Evolutionary conservation across 1,140 invertebrate species (phyloP), one percentile per base, ranked within the genome.

Genomic region (Drosophila tsacasi): DNA sequence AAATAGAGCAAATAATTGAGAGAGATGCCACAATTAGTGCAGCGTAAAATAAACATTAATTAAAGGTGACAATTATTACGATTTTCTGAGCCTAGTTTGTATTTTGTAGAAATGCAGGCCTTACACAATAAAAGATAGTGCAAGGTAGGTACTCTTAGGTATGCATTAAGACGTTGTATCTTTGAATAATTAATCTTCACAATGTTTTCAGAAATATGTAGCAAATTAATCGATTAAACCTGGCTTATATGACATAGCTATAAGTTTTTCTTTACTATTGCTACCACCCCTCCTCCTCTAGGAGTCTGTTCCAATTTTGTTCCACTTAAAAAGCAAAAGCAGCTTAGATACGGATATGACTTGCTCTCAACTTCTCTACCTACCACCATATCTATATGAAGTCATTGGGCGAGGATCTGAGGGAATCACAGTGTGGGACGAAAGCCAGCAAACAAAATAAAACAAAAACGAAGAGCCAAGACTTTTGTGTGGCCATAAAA

Each of bases 401-500:
- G 59, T 21, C 46, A 39, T 75, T 8, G 25, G 30, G 12, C 32
- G 77, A 81, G 83, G 83, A 87, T 80, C 77, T 87, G 54, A 72
- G 76, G 58, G 76, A 80, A 77, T 62, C 80, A 54, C 63, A 79
- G 74, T 76, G 84, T 73, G 81, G 74, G 67, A 83, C 87, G 83
- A 62, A 59, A 77, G 40, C 62, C 62, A 76, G 40, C 32, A 52
- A 76, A 65, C 69, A 55, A 78, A 59, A 62, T 68, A 35, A 35
- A 63, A 75, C 57, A 52, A 63, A 55, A 39, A 73, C 30, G 59
- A 74, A 42, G 37, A 40, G 19, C 17, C 15, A 40, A 37, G 69
- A 79, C 77, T 81, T 87, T 84, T 79, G 85, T 89, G 81, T 78
- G 81, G 84, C 61, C 77, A 89, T 89, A 89, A 90, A 89, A 89